phyloP scores from a whole-genome alignment of 2,888 invertebrate genomes.

The Papilio elwesi region DNA sequence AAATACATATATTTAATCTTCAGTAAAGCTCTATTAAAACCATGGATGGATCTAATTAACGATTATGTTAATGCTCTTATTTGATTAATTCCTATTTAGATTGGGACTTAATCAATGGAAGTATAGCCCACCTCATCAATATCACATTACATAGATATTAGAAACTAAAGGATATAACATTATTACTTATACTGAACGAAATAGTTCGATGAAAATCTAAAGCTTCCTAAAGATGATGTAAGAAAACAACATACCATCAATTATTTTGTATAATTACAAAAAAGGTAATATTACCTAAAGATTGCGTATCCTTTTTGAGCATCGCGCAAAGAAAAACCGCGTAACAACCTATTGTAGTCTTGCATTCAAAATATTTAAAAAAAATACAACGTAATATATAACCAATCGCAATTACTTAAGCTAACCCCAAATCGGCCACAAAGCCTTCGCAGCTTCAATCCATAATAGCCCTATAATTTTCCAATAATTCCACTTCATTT shows the following conservation, averaged over 20 bases:
- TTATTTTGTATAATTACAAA: neutral
- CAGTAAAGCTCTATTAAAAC: too few species aligned
- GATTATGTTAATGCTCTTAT: too few species aligned
- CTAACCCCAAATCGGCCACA: constrained; percentile 51
- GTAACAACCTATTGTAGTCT: constrained; percentile 9
- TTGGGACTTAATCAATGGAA: too few species aligned
- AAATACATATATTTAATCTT: too few species aligned
- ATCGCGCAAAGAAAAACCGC: neutral
- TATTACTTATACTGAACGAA: neutral
- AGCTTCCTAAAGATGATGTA: constrained; percentile 7
- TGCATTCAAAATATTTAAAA: constrained; percentile 34
- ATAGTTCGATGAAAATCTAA: neutral
- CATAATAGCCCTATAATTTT: constrained; percentile 71
- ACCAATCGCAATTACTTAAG: constrained; percentile 62
- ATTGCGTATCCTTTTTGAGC: neutral
- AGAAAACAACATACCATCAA: neutral
- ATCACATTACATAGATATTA: too few species aligned
- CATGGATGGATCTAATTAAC: too few species aligned
- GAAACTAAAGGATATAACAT: neutral
- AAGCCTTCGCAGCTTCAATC: constrained; percentile 55
- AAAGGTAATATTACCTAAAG: neutral
- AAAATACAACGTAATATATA: constrained; percentile 37
- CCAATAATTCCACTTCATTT: constrained; percentile 78
- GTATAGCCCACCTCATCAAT: too few species aligned
- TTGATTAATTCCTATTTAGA: too few species aligned